phyloP scores from a whole-genome alignment of 2,797 vertebrate species.

The Pachyuromys duprasi region DNA sequence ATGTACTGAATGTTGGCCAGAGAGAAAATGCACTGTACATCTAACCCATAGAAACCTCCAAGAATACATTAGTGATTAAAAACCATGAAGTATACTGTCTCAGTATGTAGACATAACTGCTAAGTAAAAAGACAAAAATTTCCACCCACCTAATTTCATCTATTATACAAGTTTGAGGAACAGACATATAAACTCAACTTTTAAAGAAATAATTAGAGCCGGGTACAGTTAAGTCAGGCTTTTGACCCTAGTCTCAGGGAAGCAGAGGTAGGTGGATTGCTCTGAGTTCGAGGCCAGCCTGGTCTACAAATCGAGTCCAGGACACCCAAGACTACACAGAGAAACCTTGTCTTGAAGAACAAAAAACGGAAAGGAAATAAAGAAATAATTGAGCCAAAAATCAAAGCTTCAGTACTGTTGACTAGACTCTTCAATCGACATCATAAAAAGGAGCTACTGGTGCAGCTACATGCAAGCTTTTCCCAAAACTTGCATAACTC shows the following conservation, averaged over 20 bases:
- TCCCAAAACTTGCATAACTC: not conserved
- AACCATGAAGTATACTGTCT: not conserved
- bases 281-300: too few relatives aligned
- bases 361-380: too few relatives aligned
- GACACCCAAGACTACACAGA: too few relatives aligned
- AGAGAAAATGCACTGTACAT: not conserved
- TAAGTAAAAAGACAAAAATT: not conserved
- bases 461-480: not conserved
- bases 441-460: conserved; percentile 20
- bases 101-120: not conserved
- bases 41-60: not conserved
- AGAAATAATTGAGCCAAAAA: not conserved
- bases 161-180: not conserved
- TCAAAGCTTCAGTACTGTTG: conserved; percentile 2
- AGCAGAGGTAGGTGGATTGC: too few relatives aligned
- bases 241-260: too few relatives aligned
- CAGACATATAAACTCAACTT: not conserved
- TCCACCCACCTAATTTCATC: not conserved
- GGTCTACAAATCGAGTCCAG: too few relatives aligned
- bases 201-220: not conserved
- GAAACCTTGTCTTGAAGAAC: too few relatives aligned
- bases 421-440: not conserved
- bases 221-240: too few relatives aligned
- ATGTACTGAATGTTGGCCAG: not conserved
- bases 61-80: not conserved